These are phyloP conservation scores for Vidua chalybeata DNA, from an alignment of 2,113 vertebrate species.

Conservation along the genomic window DNA sequence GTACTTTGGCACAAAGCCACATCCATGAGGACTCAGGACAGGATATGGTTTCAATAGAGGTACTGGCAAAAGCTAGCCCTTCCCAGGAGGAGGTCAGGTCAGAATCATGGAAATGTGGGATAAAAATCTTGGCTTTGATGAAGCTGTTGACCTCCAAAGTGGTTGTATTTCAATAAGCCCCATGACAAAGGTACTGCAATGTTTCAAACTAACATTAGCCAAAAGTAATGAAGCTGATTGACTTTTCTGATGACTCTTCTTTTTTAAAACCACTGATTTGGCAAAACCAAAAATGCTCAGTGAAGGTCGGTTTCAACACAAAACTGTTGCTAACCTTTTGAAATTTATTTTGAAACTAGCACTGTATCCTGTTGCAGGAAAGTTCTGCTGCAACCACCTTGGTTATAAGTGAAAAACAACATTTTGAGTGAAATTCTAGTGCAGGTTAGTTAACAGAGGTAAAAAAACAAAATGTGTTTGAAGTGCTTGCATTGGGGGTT, in stretches of 20 bases:
- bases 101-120: not conserved
- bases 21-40: not conserved
- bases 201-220: not conserved
- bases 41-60: conserved; percentile 22
- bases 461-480: not conserved
- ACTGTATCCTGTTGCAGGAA: not conserved
- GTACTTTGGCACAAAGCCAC: not conserved
- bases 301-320: not conserved
- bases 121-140: not conserved
- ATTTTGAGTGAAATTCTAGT: not conserved
- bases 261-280: not conserved
- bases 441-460: not conserved
- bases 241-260: not conserved
- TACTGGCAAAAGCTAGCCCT: not conserved
- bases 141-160: not conserved
- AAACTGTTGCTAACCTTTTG: not conserved
- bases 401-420: not conserved
- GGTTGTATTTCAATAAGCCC: not conserved
- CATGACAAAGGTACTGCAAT: not conserved
- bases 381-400: not conserved
- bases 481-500: not conserved
- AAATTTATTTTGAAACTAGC: not conserved
- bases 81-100: conserved; percentile 19
- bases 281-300: not conserved
- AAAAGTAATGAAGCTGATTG: not conserved